A percentile compares a stretch with the other conserved stretches of the same genome.
Conservation (phyloP, 2,797 vertebrate genomes). For the Acanthiza pusilla region DNA sequence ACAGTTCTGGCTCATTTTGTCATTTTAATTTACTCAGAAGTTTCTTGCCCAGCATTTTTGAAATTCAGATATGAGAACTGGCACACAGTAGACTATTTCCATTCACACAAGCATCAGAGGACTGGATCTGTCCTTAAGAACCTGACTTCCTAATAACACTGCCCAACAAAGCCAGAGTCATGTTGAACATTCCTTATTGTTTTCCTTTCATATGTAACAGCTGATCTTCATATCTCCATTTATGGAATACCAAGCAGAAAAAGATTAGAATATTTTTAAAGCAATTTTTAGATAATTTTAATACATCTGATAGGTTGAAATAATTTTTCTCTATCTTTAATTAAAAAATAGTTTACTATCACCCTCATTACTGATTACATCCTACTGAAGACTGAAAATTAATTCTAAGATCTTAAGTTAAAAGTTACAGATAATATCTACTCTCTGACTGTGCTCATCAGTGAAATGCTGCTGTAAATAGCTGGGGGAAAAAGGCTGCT, state of each 20-base stretch:
- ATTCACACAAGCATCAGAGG: conserved; percentile 36
- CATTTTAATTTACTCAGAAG: neutral
- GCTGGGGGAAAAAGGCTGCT: neutral
- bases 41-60: neutral
- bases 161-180: conserved; percentile 7
- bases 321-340: neutral
- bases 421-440: conserved; percentile 12
- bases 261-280: neutral
- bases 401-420: neutral
- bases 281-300: neutral
- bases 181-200: neutral
- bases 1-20: neutral
- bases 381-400: neutral
- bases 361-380: neutral
- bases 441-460: neutral
- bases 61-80: neutral
- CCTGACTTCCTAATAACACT: conserved; percentile 39
- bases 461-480: neutral
- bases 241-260: neutral
- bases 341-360: neutral
- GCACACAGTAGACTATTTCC: neutral
- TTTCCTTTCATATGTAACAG: neutral
- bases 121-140: conserved; percentile 29
- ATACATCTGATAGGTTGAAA: neutral
- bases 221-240: neutral